Evolutionary conservation across 2,113 vertebrate species (phyloP).

Genomic region (Nothocercus nigrocapillus): DNA sequence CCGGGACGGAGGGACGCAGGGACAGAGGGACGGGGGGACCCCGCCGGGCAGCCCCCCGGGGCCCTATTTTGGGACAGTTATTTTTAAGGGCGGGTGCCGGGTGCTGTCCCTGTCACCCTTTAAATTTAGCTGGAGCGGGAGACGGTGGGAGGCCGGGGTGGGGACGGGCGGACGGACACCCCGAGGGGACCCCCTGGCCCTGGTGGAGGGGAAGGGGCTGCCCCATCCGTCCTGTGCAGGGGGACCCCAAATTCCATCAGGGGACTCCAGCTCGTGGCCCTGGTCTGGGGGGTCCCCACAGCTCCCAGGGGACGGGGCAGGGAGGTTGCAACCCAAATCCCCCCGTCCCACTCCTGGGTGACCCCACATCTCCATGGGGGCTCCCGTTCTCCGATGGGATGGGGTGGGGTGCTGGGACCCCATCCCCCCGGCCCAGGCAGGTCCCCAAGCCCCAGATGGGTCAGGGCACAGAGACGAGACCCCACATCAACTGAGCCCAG

Average conservation of each 20-base stretch:
- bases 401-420: background rate
- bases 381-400: too few species aligned
- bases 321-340: background rate
- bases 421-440: slow-evolving; percentile 1
- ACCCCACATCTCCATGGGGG: too few species aligned
- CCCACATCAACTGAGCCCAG: background rate
- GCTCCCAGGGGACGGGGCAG: too few species aligned
- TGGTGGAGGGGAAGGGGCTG: too few species aligned
- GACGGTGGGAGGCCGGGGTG: background rate
- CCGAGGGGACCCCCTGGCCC: too few species aligned
- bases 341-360: background rate
- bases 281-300: background rate
- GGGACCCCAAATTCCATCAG: too few species aligned
- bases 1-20: too few species aligned
- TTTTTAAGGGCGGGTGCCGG: background rate
- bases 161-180: too few species aligned
- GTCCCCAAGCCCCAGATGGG: background rate
- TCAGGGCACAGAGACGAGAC: too few species aligned
- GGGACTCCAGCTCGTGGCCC: too few species aligned
- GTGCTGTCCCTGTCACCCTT: background rate
- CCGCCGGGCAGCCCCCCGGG: background rate
- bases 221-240: too few species aligned
- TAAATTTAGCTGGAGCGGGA: background rate
- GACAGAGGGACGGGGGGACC: background rate
- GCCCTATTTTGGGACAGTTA: background rate